A percentile compares a stretch with the other conserved stretches of the same genome.
phyloP scores from a whole-genome alignment of 1,140 invertebrate species.

The Antheraea mylitta region DNA sequence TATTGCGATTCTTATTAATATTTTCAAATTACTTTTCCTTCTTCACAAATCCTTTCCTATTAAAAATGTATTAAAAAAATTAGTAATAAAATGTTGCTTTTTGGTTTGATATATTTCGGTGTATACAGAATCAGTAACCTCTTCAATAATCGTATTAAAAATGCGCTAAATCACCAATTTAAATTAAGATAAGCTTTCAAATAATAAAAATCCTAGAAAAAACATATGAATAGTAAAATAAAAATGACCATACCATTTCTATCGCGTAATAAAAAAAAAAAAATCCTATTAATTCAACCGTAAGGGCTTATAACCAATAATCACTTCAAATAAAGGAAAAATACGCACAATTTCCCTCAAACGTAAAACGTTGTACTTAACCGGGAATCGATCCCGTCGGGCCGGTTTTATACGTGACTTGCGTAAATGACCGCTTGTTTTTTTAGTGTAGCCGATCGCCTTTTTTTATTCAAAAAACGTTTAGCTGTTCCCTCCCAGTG shows the following conservation, averaged over 20 bases:
- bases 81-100: too few relatives aligned
- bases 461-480: not conserved
- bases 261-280: not conserved
- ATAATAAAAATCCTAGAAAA: too few relatives aligned
- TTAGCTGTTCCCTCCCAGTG: not conserved
- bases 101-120: too few relatives aligned
- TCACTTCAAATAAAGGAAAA: slow-evolving; percentile 1
- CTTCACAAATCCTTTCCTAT: too few relatives aligned
- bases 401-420: slow-evolving; percentile 4
- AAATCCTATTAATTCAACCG: not conserved
- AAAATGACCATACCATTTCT: not conserved
- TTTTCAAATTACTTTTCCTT: too few relatives aligned
- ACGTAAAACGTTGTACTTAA: slow-evolving; percentile 9
- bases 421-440: slow-evolving; percentile 7
- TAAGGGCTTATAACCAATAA: not conserved
- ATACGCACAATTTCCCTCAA: not conserved
- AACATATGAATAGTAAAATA: too few relatives aligned
- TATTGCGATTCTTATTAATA: too few relatives aligned
- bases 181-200: too few relatives aligned
- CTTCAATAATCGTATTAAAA: too few relatives aligned
- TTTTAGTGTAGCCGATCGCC: not conserved
- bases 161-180: too few relatives aligned
- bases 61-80: too few relatives aligned
- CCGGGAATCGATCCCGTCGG: slow-evolving; percentile 9
- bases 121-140: too few relatives aligned